A percentile compares a stretch with the other conserved stretches of the same genome.
Evolutionary conservation across 2,888 invertebrate genomes (phyloP).

Genomic region (Acleris cristana): DNA sequence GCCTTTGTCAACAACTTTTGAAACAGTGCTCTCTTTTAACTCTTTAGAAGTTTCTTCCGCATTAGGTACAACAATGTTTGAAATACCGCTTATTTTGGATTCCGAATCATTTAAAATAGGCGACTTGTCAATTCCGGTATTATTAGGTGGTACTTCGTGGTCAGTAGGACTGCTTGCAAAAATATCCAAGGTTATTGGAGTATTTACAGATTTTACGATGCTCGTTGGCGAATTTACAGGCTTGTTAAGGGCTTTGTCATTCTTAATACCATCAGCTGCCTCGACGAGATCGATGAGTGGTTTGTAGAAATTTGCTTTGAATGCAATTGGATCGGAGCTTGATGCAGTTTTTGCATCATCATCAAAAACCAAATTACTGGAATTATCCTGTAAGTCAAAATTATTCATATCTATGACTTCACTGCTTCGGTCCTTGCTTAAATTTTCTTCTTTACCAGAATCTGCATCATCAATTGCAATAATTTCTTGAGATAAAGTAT

Average conservation of each 20-base stretch:
- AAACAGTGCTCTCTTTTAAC: conserved; percentile 5
- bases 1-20: neutral
- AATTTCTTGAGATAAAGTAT: conserved; percentile 11
- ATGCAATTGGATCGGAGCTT: conserved; percentile 31
- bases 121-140: neutral
- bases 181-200: neutral
- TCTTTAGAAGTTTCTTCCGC: neutral
- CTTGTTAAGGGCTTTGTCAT: conserved; percentile 15
- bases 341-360: conserved; percentile 2
- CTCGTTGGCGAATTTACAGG: neutral
- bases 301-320: conserved; percentile 66
- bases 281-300: conserved; percentile 44
- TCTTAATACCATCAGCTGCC: conserved; percentile 10
- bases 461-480: conserved; percentile 20
- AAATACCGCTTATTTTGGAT: neutral
- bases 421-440: neutral
- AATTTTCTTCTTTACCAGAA: neutral
- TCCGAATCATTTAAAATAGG: neutral
- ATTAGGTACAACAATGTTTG: neutral
- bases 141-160: conserved; percentile 2
- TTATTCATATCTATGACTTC: conserved; percentile 25
- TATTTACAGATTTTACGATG: neutral
- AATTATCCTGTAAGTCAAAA: conserved; percentile 30
- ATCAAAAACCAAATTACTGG: conserved; percentile 6
- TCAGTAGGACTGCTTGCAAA: neutral